Percentiles rank a stretch among this genome's conserved stretches.
phyloP scores from a whole-genome alignment of 2,888 invertebrate species.

The Metallyticus violacea region DNA sequence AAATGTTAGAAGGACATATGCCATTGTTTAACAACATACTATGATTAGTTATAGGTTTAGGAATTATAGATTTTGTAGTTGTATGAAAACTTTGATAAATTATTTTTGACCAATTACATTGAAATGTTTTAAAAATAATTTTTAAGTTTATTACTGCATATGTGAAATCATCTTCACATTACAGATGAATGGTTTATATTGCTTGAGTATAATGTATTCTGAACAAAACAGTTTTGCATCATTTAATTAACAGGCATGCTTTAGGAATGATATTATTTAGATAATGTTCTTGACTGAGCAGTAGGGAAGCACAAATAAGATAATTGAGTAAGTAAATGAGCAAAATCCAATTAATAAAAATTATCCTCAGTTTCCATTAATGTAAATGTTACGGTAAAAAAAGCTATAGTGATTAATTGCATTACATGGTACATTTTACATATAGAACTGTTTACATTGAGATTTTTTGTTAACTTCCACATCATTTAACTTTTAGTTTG shows the following conservation, averaged over 20 bases:
- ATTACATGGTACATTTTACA: neutral
- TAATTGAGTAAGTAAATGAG: neutral
- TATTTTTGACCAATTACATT: neutral
- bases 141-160: neutral
- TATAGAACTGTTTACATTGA: neutral
- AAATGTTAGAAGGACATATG: neutral
- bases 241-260: neutral
- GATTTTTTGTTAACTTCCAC: neutral
- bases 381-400: too few relatives aligned
- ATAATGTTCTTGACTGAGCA: neutral
- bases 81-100: neutral
- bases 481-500: neutral
- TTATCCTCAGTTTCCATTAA: neutral
- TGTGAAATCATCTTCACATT: neutral
- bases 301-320: neutral
- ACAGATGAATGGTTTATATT: neutral
- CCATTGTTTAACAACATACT: neutral
- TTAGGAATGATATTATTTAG: neutral
- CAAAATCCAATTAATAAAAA: neutral
- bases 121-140: neutral
- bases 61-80: neutral
- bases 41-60: neutral
- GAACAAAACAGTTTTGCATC: neutral
- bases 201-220: neutral
- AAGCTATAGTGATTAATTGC: neutral